Evolutionary conservation across 1,140 invertebrate species (phyloP).

Genomic region (Trichonephila clavata): DNA sequence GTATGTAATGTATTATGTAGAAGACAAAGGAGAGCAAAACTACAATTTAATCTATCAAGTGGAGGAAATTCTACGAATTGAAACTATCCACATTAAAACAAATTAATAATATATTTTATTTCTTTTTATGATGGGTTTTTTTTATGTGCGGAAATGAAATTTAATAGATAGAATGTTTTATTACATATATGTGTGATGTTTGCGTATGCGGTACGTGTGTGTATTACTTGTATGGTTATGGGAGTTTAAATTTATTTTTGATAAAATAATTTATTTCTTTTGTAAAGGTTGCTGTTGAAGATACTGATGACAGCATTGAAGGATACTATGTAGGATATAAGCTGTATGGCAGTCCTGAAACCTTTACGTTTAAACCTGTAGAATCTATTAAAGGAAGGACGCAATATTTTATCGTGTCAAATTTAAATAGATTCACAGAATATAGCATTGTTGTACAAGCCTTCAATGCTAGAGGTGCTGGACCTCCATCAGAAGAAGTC

Average conservation of each 20-base stretch:
- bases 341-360: conserved; percentile 80
- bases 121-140: no score
- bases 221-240: no score
- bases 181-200: no score
- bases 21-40: no score
- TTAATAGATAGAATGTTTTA: no score
- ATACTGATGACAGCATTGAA: conserved; percentile 91
- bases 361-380: conserved; percentile 80
- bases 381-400: conserved; percentile 47
- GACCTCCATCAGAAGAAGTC: conserved; percentile 92
- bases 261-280: background rate
- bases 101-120: no score
- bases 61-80: no score
- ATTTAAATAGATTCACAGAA: conserved; percentile 84
- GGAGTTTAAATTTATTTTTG: background rate
- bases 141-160: no score
- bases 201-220: no score
- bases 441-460: conserved; percentile 97
- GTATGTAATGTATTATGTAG: no score
- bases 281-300: conserved; percentile 86
- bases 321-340: conserved; percentile 96
- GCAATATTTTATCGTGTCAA: conserved; percentile 70
- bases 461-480: conserved; percentile 95
- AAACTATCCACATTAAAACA: no score
- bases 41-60: no score